phyloP scores from a whole-genome alignment of 2,888 invertebrate species.

The Lasioglossum villosulum region DNA sequence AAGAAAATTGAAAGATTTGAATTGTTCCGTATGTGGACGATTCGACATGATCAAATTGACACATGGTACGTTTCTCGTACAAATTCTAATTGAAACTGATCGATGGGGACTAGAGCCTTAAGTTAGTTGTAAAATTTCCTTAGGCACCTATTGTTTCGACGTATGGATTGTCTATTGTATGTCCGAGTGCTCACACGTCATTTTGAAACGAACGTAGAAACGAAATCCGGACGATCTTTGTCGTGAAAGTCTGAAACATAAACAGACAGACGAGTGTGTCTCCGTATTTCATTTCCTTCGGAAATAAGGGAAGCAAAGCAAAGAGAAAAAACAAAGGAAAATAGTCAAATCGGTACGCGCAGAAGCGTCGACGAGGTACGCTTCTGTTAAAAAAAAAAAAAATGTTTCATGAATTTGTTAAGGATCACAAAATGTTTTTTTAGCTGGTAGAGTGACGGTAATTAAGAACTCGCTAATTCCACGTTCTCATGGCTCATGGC shows the following conservation, averaged over 20 bases:
- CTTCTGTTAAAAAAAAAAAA: slow-evolving; percentile 36
- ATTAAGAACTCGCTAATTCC: slow-evolving; percentile 74
- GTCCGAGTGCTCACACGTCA: slow-evolving; percentile 62
- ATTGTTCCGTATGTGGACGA: slow-evolving; percentile 12
- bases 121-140: slow-evolving; percentile 70
- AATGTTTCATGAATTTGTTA: slow-evolving; percentile 61
- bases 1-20: neutral
- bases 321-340: slow-evolving; percentile 10
- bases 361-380: slow-evolving; percentile 49
- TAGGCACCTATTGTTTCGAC: slow-evolving; percentile 68
- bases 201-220: slow-evolving; percentile 34
- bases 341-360: slow-evolving; percentile 14
- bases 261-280: slow-evolving; percentile 24
- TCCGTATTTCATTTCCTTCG: slow-evolving; percentile 39
- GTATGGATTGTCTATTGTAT: slow-evolving; percentile 63
- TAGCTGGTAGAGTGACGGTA: slow-evolving; percentile 69
- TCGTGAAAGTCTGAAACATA: slow-evolving; percentile 26
- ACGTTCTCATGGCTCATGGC: slow-evolving; percentile 74
- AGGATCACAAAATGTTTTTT: slow-evolving; percentile 70
- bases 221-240: slow-evolving; percentile 5
- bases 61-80: slow-evolving; percentile 39
- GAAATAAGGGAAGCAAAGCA: slow-evolving; percentile 1
- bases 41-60: slow-evolving; percentile 10
- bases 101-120: slow-evolving; percentile 70
- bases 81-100: slow-evolving; percentile 65